Percentiles rank a stretch among this genome's conserved stretches.
Evolutionary conservation across 2,888 invertebrate species (phyloP).

Genomic region (Drosophila eohydei): DNA sequence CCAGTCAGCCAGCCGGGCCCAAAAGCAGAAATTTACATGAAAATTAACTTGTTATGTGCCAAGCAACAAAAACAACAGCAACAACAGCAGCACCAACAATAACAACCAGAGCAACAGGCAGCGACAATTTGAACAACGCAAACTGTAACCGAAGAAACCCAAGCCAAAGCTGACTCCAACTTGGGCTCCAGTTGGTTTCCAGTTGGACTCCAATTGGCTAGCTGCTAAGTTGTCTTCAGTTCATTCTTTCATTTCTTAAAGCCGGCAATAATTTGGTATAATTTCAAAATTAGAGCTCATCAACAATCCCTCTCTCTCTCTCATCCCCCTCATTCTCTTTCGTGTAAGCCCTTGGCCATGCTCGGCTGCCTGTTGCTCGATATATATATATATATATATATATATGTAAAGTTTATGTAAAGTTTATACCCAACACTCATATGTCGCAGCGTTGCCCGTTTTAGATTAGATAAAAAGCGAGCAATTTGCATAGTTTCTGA

Average conservation of each 20-base stretch:
- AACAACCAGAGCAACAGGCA: conserved; percentile 30
- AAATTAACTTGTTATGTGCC: conserved; percentile 78
- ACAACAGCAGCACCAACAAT: conserved; percentile 29
- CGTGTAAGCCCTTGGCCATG: conserved; percentile 25
- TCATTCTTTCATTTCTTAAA: conserved; percentile 3
- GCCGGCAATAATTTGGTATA: conserved; percentile 72
- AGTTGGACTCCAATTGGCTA: conserved; percentile 23
- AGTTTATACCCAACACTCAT: conserved; percentile 18
- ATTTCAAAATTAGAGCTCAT: conserved; percentile 79
- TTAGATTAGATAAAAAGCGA: conserved; percentile 51
- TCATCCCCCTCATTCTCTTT: background rate
- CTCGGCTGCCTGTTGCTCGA: conserved; percentile 37
- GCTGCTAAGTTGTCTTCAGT: conserved; percentile 20
- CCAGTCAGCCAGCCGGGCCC: conserved; percentile 53
- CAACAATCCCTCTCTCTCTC: conserved; percentile 47
- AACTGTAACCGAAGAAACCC: conserved; percentile 39
- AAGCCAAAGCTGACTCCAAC: conserved; percentile 8
- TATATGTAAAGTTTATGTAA: conserved; percentile 13
- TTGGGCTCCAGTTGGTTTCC: conserved; percentile 27
- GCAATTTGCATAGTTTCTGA: conserved; percentile 61
- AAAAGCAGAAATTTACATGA: conserved; percentile 74
- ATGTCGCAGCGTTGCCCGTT: conserved; percentile 30
- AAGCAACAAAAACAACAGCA: conserved; percentile 40
- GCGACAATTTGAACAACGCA: conserved; percentile 47
- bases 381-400: background rate